Evolutionary conservation across 1,140 invertebrate genomes (phyloP), one percentile per base, ranked within the genome.

Genomic region (Leptinotarsa texana): DNA sequence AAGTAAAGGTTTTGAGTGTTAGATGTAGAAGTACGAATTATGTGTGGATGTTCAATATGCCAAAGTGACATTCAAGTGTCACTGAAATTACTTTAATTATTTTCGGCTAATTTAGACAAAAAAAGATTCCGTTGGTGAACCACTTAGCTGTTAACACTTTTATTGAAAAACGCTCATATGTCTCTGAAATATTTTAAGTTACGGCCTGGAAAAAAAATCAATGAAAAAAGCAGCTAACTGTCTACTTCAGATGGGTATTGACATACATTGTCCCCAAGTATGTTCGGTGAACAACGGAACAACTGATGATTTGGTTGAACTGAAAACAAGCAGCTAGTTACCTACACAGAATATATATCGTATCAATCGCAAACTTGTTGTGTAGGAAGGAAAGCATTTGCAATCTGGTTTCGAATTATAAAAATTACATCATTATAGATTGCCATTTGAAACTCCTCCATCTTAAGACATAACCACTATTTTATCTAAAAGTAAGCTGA

Each of bases 301-400:
- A 57, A 15, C n/a, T 57, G 51, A 17, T 57, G 11, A 13, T n/a
- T 17, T n/a, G 15, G n/a, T n/a, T 57, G 3, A 17, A 57, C 1
- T 57, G 5, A 57, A 15, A 57, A 13, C 15, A 57, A 57, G 3
- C 5, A n/a, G 51, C 51, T 57, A 57, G 13, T 57, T 57, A n/a
- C 15, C 51, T 57, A 57, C 51, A 57, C 51, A n/a, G n/a, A 57
- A 6, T 17, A 57, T 57, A 1, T 6, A 27, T 27, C 51, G 51
- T 57, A 17, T 57, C 17, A 57, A 57, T 57, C 17, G 51, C 51
- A 57, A 57, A 57, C 17, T 42, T 42, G 67, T 69, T 48, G 67
- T 69, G 67, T 69, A 48, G 67, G 67, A 22, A 33, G 17, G 24
- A 13, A 49, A 33, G 67, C 42, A 69, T 69, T 69, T 69, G 67